Evolutionary conservation across 2,888 invertebrate species (phyloP), one percentile per base, ranked within the genome.

Genomic region (Noctua janthe): DNA sequence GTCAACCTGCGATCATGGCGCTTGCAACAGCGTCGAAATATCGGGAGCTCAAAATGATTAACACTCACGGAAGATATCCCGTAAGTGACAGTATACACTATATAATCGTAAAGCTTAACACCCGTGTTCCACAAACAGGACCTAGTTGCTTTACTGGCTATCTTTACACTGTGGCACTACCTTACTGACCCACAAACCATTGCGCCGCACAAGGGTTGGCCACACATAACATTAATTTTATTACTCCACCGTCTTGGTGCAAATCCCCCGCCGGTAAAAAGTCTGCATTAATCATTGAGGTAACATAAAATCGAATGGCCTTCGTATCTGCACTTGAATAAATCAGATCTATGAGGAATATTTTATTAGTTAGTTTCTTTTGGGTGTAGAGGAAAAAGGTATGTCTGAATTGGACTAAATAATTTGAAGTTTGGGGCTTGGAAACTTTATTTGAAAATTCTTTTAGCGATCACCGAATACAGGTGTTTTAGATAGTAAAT

Each of bases 231-330:
- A 88, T 88, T 88, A 83, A 85, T 85, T 88, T 88, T 82, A 88
- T 87, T 75, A 62, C 88, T 59, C 71, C 4, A 51, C 78, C 71
- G 76, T 71, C 77, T 81, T 74, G 80, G 83, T 80, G 77, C 71
- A 78, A 89, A 89, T 74, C 79, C 81, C 74, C 51, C 43, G 81
- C 66, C 80, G 70, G 81, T 80, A 87, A 89, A 89, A 89, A 90
- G 49, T 82, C 43, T 71, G 71, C 83, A 83, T 89, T 85, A 89
- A 84, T 89, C 86, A 87, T 90, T 87, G 70, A 86, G 79, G 54
- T 73, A 78, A 83, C 79, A 88, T 90, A 90, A 90, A 90, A 85
- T 85, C 81, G 72, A 87, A 88, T 82, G 72, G 82, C 78, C 74
- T 81, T 72, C 71, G 83, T 81, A 82, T 80, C 79, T 83, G 62